Evolutionary conservation across 2,797 vertebrate genomes (phyloP).

Genomic region (Brachyalestes nurse): DNA sequence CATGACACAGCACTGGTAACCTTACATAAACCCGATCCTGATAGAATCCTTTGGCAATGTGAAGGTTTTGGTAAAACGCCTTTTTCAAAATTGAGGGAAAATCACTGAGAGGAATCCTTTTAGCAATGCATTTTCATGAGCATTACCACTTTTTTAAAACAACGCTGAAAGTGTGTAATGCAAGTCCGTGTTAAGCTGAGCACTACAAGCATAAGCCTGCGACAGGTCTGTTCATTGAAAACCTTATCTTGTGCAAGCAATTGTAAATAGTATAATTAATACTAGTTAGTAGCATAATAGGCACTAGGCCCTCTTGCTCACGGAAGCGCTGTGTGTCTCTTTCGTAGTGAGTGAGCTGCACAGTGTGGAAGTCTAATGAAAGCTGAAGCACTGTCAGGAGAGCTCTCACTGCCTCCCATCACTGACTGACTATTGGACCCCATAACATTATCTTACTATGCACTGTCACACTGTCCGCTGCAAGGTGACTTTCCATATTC

Average conservation of each 20-base stretch:
- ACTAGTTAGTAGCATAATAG: background rate
- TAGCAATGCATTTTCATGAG: no score
- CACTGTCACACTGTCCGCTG: constrained; percentile 70
- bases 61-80: background rate
- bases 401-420: constrained; percentile 71
- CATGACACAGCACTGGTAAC: background rate
- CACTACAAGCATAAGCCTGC: background rate
- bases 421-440: constrained; percentile 57
- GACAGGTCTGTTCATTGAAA: background rate
- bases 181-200: background rate
- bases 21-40: background rate
- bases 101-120: no score
- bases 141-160: no score
- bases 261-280: background rate
- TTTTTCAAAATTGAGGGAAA: no score
- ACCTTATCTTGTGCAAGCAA: background rate
- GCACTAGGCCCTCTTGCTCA: background rate
- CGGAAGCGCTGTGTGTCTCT: background rate
- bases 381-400: constrained; percentile 76
- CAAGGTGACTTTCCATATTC: constrained; percentile 76
- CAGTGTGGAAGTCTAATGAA: constrained; percentile 71
- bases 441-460: constrained; percentile 74
- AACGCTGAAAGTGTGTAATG: no score
- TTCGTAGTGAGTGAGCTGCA: constrained; percentile 65
- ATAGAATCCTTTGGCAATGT: background rate